Base-by-base conservation (phyloP, 2,113 vertebrate species). In the Notarius quadriscutis region DNA sequence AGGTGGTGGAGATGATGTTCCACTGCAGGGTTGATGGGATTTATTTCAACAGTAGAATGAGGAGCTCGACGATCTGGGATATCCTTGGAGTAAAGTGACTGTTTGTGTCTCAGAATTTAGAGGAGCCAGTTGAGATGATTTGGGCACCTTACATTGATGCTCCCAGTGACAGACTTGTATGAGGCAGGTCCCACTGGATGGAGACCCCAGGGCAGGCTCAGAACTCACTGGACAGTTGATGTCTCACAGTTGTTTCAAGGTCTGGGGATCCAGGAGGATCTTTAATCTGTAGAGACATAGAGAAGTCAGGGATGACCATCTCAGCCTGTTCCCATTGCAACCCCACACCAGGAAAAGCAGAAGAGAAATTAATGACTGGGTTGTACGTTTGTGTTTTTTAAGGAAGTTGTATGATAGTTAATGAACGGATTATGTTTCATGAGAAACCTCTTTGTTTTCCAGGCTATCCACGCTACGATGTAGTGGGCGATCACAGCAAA, bases 401-500 rank as follows among this genome's bases (percentile, higher is more conserved):
- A 8, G 8, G 34, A 22, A 5, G 10, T 83, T 17, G 69, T 25
- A 25, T 60, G 58, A n/a, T 8, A 11, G 25, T 67, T 53, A 53
- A 27, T 27, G 53, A 22, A 51, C 11, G 11, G 22, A 22, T 48
- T 63, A 20, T 53, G 58, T 7, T 65, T 17, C 3, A 11, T 57
- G 12, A 34, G 17, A 51, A 30, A 17, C 7, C 9, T 41, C 4
- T 1, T 25, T 90, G 67, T 87, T n/a, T 53, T 86, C 8, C 94
- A 98, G 97, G 97, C 69, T 97, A 97, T 12, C 97, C 97, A 0
- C 96, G 97, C 51, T 98, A 98, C 55, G 94, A 97, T 87, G 97
- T 98, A 0, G 95, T 97, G 65, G 97, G 97, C 17, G 97, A 97
- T 94, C 97, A 97, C 51, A 94, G 96, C 20, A 97, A 97, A 0